Evolutionary conservation across 2,113 vertebrate species (phyloP).

Genomic region (Hemibagrus wyckioides): DNA sequence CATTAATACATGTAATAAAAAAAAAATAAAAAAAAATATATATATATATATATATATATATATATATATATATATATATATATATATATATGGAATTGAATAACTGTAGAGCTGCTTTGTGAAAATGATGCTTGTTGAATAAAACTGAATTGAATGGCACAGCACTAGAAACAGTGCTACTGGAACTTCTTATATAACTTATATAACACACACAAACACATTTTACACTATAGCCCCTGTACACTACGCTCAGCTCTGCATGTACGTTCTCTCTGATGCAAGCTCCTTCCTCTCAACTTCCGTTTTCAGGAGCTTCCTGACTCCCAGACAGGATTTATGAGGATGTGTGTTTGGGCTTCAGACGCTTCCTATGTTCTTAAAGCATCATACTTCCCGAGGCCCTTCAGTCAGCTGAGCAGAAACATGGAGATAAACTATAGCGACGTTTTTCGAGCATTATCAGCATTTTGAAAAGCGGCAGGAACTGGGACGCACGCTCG

Average conservation of each 20-base stretch:
- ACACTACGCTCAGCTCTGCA: constrained; percentile 9
- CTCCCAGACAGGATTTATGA: constrained; percentile 13
- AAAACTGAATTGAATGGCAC: too few species aligned
- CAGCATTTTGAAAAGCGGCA: constrained; percentile 5
- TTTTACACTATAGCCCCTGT: background rate
- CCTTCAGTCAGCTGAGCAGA: background rate
- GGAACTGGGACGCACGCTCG: background rate
- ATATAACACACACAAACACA: background rate
- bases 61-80: too few species aligned
- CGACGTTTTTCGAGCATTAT: background rate
- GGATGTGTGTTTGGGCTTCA: constrained; percentile 18
- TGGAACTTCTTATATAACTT: background rate
- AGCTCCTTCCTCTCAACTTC: constrained; percentile 29
- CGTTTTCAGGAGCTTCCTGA: constrained; percentile 1
- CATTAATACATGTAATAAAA: too few species aligned
- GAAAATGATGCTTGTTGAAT: too few species aligned
- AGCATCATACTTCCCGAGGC: background rate
- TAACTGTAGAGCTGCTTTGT: too few species aligned
- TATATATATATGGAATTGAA: too few species aligned
- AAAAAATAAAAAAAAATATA: too few species aligned
- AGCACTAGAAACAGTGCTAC: background rate
- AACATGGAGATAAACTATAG: constrained; percentile 6
- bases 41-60: too few species aligned
- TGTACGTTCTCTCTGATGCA: constrained; percentile 24
- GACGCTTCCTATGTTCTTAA: constrained; percentile 18